Conservation (phyloP, 2,113 vertebrate species). For the Ursus arctos region DNA sequence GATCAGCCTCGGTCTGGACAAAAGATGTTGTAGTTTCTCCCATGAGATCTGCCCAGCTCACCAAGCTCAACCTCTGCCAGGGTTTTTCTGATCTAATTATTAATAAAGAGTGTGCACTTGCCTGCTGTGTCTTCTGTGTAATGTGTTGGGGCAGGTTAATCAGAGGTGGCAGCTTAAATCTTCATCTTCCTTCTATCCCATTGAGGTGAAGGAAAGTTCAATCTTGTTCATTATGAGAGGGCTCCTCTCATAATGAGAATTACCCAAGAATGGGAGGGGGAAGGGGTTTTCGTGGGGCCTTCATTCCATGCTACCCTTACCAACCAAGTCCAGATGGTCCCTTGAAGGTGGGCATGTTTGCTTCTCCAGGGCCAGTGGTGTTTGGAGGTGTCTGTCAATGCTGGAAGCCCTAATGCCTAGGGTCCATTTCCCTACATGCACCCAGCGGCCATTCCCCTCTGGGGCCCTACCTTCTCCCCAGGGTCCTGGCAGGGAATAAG, state of each 20-base stretch:
- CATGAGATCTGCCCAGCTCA: neutral
- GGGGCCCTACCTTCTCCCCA: neutral
- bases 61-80: neutral
- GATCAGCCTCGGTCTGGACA: neutral
- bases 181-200: neutral
- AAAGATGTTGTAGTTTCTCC: neutral
- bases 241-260: neutral
- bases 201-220: neutral
- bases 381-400: neutral
- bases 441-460: neutral
- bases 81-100: neutral
- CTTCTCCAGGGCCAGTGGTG: neutral
- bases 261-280: neutral
- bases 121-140: constrained; percentile 1
- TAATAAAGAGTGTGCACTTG: constrained; percentile 21
- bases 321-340: neutral
- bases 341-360: neutral
- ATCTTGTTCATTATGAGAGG: neutral
- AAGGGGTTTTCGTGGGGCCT: neutral
- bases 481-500: neutral
- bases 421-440: neutral
- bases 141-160: neutral
- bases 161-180: neutral
- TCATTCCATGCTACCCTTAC: neutral
- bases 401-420: neutral